A percentile compares a stretch with the other conserved stretches of the same genome.
These are phyloP conservation scores for Mythimna vitellina DNA, from an alignment of 2,888 invertebrate species.

Conservation along the genomic window DNA sequence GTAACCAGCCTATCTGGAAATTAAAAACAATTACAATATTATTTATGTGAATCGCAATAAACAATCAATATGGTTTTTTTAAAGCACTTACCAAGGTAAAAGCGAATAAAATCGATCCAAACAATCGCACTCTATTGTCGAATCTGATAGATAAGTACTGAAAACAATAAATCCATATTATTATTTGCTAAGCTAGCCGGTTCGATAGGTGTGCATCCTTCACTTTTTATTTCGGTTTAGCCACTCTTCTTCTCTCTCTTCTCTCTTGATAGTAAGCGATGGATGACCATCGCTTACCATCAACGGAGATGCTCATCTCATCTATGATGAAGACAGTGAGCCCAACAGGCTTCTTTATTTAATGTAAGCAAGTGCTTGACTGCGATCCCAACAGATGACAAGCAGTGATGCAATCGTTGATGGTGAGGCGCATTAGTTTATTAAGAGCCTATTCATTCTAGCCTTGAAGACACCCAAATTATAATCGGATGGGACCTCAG, in stretches of 20 bases:
- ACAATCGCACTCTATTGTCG: constrained; percentile 92
- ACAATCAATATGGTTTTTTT: neutral
- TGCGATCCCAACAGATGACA: too few relatives aligned
- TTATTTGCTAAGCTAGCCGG: neutral
- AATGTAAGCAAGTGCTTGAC: too few relatives aligned
- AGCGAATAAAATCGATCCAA: constrained; percentile 93
- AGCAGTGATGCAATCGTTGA: too few relatives aligned
- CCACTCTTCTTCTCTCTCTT: too few relatives aligned
- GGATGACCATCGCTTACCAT: too few relatives aligned
- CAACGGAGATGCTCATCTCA: too few relatives aligned
- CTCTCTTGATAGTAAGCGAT: neutral
- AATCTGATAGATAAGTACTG: constrained; percentile 94
- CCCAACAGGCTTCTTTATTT: neutral
- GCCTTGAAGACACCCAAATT: too few relatives aligned
- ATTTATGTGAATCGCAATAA: neutral
- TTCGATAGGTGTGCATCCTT: neutral
- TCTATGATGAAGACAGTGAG: neutral
- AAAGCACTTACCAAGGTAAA: constrained; percentile 92
- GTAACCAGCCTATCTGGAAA: constrained; percentile 94
- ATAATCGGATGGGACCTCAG: too few relatives aligned
- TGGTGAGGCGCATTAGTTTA: too few relatives aligned
- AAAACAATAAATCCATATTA: constrained; percentile 69
- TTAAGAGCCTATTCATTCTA: too few relatives aligned
- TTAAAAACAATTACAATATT: neutral
- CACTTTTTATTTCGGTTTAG: too few relatives aligned